These are phyloP conservation scores for Hylomyscus alleni DNA, from an alignment of 2,797 vertebrate species.

Conservation along the genomic window DNA sequence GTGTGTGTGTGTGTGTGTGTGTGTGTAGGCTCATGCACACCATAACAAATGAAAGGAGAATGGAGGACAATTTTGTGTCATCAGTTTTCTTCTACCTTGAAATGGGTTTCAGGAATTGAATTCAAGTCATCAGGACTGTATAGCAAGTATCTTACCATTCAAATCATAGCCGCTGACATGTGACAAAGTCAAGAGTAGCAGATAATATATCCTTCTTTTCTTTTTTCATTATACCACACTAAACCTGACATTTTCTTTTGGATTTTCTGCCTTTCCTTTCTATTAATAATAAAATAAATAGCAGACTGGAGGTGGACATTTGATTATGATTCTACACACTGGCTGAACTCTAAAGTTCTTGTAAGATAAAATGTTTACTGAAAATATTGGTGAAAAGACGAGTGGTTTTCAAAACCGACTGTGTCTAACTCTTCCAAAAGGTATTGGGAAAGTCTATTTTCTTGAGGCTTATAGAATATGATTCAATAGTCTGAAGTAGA, in stretches of 20 bases:
- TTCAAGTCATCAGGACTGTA: not conserved
- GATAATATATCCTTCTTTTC: constrained; percentile 17
- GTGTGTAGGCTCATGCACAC: not conserved
- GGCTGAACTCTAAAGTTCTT: constrained; percentile 59
- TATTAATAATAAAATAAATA: constrained; percentile 80
- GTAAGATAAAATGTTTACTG: constrained; percentile 39
- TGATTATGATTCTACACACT: constrained; percentile 73
- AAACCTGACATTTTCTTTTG: constrained; percentile 83
- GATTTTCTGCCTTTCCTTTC: constrained; percentile 73
- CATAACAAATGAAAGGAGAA: not conserved
- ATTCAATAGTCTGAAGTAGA: constrained; percentile 8
- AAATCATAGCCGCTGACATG: constrained; percentile 37
- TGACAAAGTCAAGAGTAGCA: constrained; percentile 57
- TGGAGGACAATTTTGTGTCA: not conserved
- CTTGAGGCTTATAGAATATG: not conserved
- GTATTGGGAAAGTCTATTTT: constrained; percentile 59
- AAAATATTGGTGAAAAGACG: constrained; percentile 44
- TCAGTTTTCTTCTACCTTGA: not conserved
- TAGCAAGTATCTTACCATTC: not conserved
- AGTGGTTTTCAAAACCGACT: constrained; percentile 43
- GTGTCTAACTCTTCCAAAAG: constrained; percentile 26
- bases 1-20: not conserved
- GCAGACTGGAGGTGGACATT: constrained; percentile 69
- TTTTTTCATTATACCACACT: constrained; percentile 67
- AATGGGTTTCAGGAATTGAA: constrained; percentile 7